Evolutionary conservation across 2,888 invertebrate genomes (phyloP).

Genomic region (Pyrocoelia pectoralis): DNA sequence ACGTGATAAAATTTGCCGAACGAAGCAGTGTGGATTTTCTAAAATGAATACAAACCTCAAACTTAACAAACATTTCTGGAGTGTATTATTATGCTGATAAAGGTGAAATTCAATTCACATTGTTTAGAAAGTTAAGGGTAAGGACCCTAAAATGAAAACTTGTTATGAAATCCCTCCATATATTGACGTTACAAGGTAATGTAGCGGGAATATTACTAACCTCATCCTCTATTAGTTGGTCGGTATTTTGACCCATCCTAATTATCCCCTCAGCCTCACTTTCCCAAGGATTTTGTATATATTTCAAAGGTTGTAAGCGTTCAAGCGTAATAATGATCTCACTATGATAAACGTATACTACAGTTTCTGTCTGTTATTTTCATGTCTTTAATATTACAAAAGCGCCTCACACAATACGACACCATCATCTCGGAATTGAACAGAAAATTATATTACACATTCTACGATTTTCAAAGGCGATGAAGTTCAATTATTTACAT

Average conservation of each 20-base stretch:
- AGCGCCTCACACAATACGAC: background rate
- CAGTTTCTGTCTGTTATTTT: constrained; percentile 13
- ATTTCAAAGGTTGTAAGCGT: constrained; percentile 30
- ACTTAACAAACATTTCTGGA: background rate
- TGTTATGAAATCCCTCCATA: constrained; percentile 21
- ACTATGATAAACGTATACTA: constrained; percentile 23
- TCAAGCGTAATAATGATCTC: constrained; percentile 30
- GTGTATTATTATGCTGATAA: constrained; percentile 14
- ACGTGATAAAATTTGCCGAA: too few species aligned
- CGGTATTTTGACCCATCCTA: constrained; percentile 32
- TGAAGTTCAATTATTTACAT: too few species aligned
- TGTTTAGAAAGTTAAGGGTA: constrained; percentile 28
- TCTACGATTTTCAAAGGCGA: too few species aligned
- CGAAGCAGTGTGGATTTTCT: too few species aligned
- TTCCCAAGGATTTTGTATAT: constrained; percentile 26
- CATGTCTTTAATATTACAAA: constrained; percentile 10
- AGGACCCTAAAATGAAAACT: constrained; percentile 25
- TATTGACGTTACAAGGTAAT: constrained; percentile 29
- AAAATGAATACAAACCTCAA: too few species aligned
- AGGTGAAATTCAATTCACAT: constrained; percentile 11
- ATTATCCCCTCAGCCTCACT: constrained; percentile 32
- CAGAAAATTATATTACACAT: too few species aligned
- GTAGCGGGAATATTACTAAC: constrained; percentile 35
- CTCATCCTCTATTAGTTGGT: constrained; percentile 29
- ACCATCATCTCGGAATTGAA: too few species aligned